A percentile compares a stretch with the other conserved stretches of the same genome.
These are phyloP conservation scores for Tamias sibiricus DNA, from an alignment of 2,113 vertebrate genomes.

Conservation along the genomic window DNA sequence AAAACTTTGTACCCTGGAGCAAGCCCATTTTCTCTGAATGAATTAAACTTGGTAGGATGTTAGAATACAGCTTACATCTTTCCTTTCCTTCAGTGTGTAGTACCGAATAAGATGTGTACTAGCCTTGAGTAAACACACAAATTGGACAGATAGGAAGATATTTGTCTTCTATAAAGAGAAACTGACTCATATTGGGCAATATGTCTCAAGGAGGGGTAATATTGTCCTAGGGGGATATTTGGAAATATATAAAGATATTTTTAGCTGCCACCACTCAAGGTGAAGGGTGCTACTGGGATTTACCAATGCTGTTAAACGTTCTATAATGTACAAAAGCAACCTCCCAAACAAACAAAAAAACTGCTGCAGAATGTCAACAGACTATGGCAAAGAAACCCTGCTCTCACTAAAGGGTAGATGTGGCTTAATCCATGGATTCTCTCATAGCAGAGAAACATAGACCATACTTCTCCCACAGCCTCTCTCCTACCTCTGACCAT, in stretches of 20 bases:
- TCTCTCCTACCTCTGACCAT: background rate
- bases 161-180: background rate
- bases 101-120: background rate
- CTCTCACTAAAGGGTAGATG: background rate
- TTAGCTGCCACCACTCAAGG: background rate
- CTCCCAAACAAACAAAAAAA: background rate
- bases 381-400: background rate
- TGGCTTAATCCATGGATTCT: background rate
- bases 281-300: background rate
- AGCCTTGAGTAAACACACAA: background rate
- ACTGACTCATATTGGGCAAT: background rate
- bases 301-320: background rate
- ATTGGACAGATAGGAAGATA: background rate
- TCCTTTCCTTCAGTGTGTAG: background rate
- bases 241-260: background rate
- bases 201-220: background rate
- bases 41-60: background rate
- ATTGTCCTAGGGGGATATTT: background rate
- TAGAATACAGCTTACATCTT: background rate
- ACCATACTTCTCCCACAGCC: background rate
- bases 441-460: background rate
- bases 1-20: background rate
- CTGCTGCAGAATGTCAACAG: background rate
- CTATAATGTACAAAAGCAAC: background rate
- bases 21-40: background rate